Evolutionary conservation across 2,113 vertebrate species (phyloP).

Genomic region (Podarcis muralis): DNA sequence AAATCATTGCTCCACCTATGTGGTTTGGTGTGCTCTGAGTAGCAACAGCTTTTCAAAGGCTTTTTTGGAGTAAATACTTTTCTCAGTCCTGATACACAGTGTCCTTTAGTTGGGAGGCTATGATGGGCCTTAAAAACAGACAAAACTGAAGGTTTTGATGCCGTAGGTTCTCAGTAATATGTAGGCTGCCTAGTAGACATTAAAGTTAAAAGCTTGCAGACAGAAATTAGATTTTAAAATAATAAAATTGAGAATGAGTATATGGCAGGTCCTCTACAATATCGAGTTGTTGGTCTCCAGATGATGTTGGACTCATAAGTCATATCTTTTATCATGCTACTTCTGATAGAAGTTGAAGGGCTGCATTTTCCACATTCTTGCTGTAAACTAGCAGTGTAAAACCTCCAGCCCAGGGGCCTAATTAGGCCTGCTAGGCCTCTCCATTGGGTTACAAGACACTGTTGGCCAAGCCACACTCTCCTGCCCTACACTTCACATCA

Average conservation of each 20-base stretch:
- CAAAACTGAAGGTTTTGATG: not conserved
- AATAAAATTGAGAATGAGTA: not conserved
- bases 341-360: not conserved
- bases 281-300: not conserved
- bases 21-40: not conserved
- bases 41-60: not conserved
- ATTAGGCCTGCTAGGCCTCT: too few relatives aligned
- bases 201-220: not conserved
- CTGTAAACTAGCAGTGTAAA: too few relatives aligned
- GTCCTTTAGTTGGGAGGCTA: not conserved
- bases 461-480: too few relatives aligned
- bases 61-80: not conserved
- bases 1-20: not conserved
- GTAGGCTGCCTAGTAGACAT: not conserved
- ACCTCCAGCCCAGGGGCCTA: too few relatives aligned
- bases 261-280: not conserved
- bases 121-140: not conserved
- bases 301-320: not conserved
- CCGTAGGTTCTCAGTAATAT: not conserved
- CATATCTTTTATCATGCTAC: not conserved
- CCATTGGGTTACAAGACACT: too few relatives aligned
- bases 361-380: too few relatives aligned
- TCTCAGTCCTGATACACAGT: not conserved
- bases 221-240: not conserved
- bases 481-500: too few relatives aligned